Percentiles rank a stretch among this genome's conserved stretches.
phyloP scores from a whole-genome alignment of 2,888 invertebrate species.

The Adelphocoris suturalis region DNA sequence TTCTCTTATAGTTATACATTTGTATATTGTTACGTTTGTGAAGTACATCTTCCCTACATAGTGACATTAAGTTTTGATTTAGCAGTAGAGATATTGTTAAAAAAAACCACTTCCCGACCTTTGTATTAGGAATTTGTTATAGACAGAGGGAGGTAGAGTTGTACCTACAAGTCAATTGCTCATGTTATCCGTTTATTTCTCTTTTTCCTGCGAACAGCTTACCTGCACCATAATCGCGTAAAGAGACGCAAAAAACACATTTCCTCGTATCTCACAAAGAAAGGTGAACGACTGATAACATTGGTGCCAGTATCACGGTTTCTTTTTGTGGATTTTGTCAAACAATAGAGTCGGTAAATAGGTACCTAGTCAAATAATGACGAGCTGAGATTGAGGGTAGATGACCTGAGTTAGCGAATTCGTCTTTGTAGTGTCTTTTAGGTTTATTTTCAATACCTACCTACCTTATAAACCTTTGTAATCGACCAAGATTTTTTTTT shows the following conservation, averaged over 20 bases:
- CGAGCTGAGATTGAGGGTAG: conserved; percentile 32
- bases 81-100: too few relatives aligned
- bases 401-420: conserved; percentile 46
- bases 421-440: background rate
- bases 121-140: too few relatives aligned
- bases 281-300: conserved; percentile 10
- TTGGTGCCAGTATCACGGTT: background rate
- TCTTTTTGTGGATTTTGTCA: conserved; percentile 19
- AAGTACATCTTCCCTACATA: too few relatives aligned
- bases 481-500: too few relatives aligned
- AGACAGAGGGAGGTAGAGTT: too few relatives aligned
- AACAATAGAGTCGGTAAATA: conserved; percentile 53
- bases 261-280: background rate
- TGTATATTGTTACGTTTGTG: too few relatives aligned
- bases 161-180: background rate
- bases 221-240: background rate
- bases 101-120: too few relatives aligned
- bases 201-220: background rate
- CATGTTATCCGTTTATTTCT: background rate
- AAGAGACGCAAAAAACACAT: background rate
- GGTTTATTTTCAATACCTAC: background rate
- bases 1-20: too few relatives aligned
- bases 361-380: background rate
- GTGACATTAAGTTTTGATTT: too few relatives aligned
- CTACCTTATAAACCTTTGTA: too few relatives aligned